Evolutionary conservation across 1,140 invertebrate species (phyloP), one percentile per base, ranked within the genome.

Genomic region (Trigoniulus corallinus): DNA sequence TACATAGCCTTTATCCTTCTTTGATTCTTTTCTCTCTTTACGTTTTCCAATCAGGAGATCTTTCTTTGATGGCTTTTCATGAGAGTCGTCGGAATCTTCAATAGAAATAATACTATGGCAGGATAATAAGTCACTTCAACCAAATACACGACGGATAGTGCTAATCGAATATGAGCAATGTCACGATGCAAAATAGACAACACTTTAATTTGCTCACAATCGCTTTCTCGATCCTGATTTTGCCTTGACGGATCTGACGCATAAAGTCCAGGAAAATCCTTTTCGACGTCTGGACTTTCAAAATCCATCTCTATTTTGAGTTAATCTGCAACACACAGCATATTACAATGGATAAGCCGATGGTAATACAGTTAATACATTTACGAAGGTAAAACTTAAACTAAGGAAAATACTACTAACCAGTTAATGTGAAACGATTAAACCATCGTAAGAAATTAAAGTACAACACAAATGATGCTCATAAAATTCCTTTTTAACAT

Each of bases 251-350:
- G 43, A 10, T 86, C 83, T 7, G 81, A 82, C 13, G 80, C 80
- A 63, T 88, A 88, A 45, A 91, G 67, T 40, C 86, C 85, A 29
- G 86, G 85, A 69, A 89, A 91, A 66, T 88, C 85, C 67, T 87
- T 86, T 65, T 87, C 84, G 42, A 84, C 81, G 61, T 89, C 85
- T 34, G 84, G 84, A 66, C 83, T 87, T 68, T 89, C 84, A 66
- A 88, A 88, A 70, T 88, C 84, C 84, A 88, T 88, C 4, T 15
- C 37, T 34, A 23, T 10, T 10, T 44, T 7, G 42, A 24, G 18
- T 10, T 10, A 34, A 34, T 34, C 29, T 34, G n/a, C n/a, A n/a
- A n/a, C n/a, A n/a, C n/a, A n/a, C n/a, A n/a, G n/a, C n/a, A n/a
- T n/a, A n/a, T n/a, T n/a, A n/a, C n/a, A n/a, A n/a, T n/a, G n/a